phyloP scores from a whole-genome alignment of 2,888 invertebrate species.

The Aphelenchoides bicaudatus region DNA sequence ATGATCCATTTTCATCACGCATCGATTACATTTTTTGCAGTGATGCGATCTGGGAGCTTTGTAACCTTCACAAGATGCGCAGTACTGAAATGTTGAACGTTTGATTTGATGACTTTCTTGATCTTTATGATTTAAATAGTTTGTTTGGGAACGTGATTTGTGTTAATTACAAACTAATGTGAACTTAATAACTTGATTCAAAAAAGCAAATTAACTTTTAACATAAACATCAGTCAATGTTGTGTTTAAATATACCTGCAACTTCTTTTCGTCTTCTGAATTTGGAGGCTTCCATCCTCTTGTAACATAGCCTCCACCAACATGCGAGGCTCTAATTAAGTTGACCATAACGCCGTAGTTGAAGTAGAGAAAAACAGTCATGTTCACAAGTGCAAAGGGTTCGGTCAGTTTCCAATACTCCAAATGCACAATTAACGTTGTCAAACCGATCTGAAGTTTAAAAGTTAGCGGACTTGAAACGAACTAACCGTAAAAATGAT shows the following conservation, averaged over 20 bases:
- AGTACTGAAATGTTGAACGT: slow-evolving; percentile 78
- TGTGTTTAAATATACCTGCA: too few species aligned
- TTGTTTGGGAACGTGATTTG: too few species aligned
- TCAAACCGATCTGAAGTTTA: slow-evolving; percentile 72
- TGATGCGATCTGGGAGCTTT: slow-evolving; percentile 71
- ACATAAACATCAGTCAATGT: too few species aligned
- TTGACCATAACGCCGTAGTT: slow-evolving; percentile 81
- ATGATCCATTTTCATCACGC: slow-evolving; percentile 95
- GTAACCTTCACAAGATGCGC: slow-evolving; percentile 80
- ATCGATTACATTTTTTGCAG: slow-evolving; percentile 71
- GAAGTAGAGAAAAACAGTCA: slow-evolving; percentile 73
- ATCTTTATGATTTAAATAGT: too few species aligned
- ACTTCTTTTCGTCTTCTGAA: slow-evolving; percentile 66
- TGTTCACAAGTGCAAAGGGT: slow-evolving; percentile 72
- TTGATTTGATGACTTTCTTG: too few species aligned
- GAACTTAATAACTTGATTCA: too few species aligned
- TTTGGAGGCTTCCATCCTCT: slow-evolving; percentile 69
- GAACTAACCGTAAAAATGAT: slow-evolving; percentile 46
- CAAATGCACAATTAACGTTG: slow-evolving; percentile 75
- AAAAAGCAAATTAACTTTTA: too few species aligned
- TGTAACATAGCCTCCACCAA: slow-evolving; percentile 87
- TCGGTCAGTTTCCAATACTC: slow-evolving; percentile 73
- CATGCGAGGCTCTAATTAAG: slow-evolving; percentile 80
- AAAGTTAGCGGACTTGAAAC: neutral
- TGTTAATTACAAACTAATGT: too few species aligned